Evolutionary conservation across 2,888 invertebrate genomes (phyloP).

Genomic region (Agapostemon virescens): DNA sequence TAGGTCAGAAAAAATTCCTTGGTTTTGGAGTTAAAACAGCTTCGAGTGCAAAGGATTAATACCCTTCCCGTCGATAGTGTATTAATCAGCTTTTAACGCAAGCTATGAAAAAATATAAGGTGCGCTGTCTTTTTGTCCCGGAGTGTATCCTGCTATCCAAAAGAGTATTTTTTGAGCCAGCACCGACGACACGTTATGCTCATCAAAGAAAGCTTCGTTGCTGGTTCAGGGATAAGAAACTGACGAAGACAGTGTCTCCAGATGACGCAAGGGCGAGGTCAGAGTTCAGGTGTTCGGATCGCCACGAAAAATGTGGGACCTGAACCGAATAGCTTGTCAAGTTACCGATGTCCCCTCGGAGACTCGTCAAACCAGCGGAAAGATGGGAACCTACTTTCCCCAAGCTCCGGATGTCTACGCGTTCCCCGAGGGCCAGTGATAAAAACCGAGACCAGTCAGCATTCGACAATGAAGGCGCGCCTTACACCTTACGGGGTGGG

Average conservation of each 20-base stretch:
- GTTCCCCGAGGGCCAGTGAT: conserved; percentile 73
- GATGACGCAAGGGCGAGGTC: conserved; percentile 22
- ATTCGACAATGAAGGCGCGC: conserved; percentile 72
- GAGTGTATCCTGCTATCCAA: no score
- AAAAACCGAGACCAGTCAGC: conserved; percentile 77
- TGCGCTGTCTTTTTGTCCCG: no score
- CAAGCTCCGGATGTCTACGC: conserved; percentile 66
- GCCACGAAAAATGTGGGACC: conserved; percentile 47
- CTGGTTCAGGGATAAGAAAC: conserved; percentile 1
- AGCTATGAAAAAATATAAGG: no score
- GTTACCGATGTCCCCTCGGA: conserved; percentile 76
- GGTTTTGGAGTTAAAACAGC: no score
- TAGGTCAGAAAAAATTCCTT: no score
- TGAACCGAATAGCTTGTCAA: conserved; percentile 73
- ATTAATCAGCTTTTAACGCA: no score
- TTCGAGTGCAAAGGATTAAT: no score
- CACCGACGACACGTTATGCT: not conserved
- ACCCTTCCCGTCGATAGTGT: no score
- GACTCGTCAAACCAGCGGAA: conserved; percentile 76
- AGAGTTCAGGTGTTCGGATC: conserved; percentile 34
- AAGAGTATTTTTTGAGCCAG: no score
- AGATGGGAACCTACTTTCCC: conserved; percentile 72
- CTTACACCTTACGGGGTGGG: conserved; percentile 54
- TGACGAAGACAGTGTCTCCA: conserved; percentile 40
- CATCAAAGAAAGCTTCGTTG: not conserved